A percentile compares a stretch with the other conserved stretches of the same genome.
Evolutionary conservation across 1,140 invertebrate species (phyloP).

Genomic region (Drosophila paulistorum): DNA sequence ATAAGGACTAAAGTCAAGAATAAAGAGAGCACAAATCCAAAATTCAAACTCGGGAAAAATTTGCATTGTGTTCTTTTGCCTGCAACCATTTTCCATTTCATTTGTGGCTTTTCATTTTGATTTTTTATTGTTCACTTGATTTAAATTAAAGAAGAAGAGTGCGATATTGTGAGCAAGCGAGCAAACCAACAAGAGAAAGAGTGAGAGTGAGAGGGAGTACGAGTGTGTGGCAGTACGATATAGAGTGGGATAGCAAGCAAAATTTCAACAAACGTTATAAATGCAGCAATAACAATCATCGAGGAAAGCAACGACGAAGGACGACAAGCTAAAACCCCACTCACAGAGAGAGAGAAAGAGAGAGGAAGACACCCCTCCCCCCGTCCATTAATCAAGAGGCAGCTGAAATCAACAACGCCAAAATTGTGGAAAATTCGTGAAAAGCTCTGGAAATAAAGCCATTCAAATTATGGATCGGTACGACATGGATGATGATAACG

Average conservation of each 20-base stretch:
- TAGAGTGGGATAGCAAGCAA: conserved; percentile 10
- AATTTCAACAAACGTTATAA: conserved; percentile 19
- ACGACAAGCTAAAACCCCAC: conserved; percentile 24
- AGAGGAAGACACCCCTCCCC: neutral
- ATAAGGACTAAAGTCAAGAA: neutral
- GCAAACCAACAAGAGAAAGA: too few relatives aligned
- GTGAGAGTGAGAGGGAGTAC: conserved; percentile 1
- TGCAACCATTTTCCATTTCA: neutral
- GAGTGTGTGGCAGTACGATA: conserved; percentile 7
- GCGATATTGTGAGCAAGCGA: neutral
- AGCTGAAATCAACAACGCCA: conserved; percentile 7
- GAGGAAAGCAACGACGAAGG: conserved; percentile 18
- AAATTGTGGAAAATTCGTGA: conserved; percentile 2
- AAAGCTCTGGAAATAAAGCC: neutral
- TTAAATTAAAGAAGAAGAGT: conserved; percentile 33
- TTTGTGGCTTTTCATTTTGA: neutral
- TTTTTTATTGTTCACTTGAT: conserved; percentile 19
- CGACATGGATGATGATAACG: conserved; percentile 77
- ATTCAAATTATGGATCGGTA: conserved; percentile 70
- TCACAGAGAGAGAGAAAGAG: neutral
- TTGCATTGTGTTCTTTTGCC: conserved; percentile 1
- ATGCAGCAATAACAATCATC: conserved; percentile 15
- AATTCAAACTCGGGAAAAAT: neutral
- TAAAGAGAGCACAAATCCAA: neutral
- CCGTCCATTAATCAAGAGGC: neutral